Percentiles rank a stretch among this genome's conserved stretches.
phyloP scores from a whole-genome alignment of 2,797 vertebrate species.

The Cryptoblepharus egeriae region DNA sequence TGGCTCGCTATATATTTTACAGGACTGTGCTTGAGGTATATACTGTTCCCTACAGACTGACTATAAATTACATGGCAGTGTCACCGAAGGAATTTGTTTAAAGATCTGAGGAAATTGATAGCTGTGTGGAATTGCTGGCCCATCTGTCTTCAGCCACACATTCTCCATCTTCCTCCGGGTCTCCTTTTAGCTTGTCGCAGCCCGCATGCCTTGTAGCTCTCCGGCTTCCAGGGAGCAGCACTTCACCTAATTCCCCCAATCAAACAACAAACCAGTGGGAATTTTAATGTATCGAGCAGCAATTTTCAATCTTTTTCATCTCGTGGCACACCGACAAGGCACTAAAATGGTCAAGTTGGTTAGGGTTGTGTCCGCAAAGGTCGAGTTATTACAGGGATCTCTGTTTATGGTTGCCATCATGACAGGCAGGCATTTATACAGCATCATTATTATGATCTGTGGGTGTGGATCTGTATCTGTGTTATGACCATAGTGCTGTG shows the following conservation, averaged over 20 bases:
- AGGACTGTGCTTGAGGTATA: background rate
- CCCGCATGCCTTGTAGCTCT: constrained; percentile 24
- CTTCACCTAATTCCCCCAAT: background rate
- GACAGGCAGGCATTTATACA: no score
- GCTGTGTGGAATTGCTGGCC: constrained; percentile 35
- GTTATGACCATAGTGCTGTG: no score
- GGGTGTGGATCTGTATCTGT: no score
- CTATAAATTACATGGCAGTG: constrained; percentile 49
- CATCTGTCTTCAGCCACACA: constrained; percentile 33
- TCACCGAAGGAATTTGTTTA: constrained; percentile 62
- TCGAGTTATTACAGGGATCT: background rate
- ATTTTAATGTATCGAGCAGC: no score
- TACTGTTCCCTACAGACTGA: constrained; percentile 38
- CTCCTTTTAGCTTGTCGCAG: constrained; percentile 44
- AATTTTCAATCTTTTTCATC: no score
- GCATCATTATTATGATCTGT: background rate
- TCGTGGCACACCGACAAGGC: no score
- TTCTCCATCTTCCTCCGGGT: constrained; percentile 47
- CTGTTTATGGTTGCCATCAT: no score
- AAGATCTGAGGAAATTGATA: constrained; percentile 52
- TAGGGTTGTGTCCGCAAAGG: no score
- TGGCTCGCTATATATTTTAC: constrained; percentile 15
- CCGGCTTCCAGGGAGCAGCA: constrained; percentile 21
- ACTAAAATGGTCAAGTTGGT: no score
- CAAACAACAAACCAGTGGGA: background rate